Percentiles rank a stretch among this genome's conserved stretches.
These are phyloP conservation scores for Athene cunicularia DNA, from an alignment of 2,113 vertebrate species.

Conservation along the genomic window DNA sequence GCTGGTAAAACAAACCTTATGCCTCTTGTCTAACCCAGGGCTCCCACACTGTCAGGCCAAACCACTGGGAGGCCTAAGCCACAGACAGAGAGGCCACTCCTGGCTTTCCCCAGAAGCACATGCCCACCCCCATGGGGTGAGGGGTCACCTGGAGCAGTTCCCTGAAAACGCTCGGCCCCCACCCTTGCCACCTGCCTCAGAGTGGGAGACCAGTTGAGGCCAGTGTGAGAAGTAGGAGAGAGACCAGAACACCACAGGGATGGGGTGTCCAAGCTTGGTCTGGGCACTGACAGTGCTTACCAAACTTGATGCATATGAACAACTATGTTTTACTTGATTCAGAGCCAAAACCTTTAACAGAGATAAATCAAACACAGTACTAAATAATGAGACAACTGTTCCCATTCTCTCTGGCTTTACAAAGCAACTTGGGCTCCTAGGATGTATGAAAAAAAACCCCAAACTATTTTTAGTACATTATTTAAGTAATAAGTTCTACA, in stretches of 20 bases:
- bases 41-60: neutral
- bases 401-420: neutral
- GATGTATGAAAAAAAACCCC: neutral
- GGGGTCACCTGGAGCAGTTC: neutral
- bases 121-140: too few relatives aligned
- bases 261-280: neutral
- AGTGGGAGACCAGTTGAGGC: neutral
- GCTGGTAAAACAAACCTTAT: neutral
- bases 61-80: neutral
- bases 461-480: neutral
- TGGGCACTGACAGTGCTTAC: neutral
- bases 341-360: neutral
- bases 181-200: neutral
- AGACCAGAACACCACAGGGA: neutral
- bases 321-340: neutral
- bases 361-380: neutral
- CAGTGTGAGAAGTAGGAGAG: fast-evolving
- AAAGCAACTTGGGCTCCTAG: neutral
- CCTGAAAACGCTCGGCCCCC: neutral
- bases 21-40: neutral
- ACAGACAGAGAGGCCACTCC: neutral
- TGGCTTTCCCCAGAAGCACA: neutral
- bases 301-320: neutral
- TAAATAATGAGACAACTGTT: neutral
- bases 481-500: neutral